Evolutionary conservation across 2,888 invertebrate genomes (phyloP).

Genomic region (Cheilosia vernalis): DNA sequence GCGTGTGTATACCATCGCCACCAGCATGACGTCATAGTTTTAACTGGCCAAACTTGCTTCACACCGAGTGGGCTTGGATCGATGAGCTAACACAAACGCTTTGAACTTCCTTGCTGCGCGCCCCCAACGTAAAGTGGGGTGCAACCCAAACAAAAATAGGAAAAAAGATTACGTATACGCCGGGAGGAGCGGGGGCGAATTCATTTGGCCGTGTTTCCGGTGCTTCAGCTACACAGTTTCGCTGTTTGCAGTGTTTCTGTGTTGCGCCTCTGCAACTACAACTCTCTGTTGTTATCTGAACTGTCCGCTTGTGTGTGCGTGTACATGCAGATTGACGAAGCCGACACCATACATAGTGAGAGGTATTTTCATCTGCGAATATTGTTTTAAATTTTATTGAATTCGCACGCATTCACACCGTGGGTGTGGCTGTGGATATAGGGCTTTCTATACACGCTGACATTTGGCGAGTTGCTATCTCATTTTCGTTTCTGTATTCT

Average conservation of each 20-base stretch:
- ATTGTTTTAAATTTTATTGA: not conserved
- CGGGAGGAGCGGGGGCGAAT: not conserved
- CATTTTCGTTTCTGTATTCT: not conserved
- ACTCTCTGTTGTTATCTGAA: not conserved
- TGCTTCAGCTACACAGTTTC: slow-evolving; percentile 30
- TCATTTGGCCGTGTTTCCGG: slow-evolving; percentile 54
- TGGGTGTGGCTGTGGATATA: too few relatives aligned
- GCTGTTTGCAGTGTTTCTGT: not conserved
- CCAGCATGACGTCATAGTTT: slow-evolving; percentile 54
- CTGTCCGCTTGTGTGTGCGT: not conserved
- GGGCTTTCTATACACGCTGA: not conserved
- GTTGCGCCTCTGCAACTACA: slow-evolving; percentile 5
- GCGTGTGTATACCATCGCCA: slow-evolving; percentile 11
- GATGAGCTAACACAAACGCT: slow-evolving; percentile 50
- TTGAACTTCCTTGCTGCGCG: slow-evolving; percentile 55
- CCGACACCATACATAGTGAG: not conserved
- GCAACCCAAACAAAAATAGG: not conserved
- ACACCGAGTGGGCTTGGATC: slow-evolving; percentile 30
- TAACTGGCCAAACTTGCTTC: slow-evolving; percentile 17
- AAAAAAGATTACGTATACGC: slow-evolving; percentile 65
- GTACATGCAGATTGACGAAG: not conserved
- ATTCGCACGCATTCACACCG: not conserved
- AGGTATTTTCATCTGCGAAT: slow-evolving; percentile 10
- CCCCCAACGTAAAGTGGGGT: not conserved
- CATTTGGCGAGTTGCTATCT: too few relatives aligned